Conservation (phyloP, 2,888 invertebrate genomes). For the Leucozona laternaria region DNA sequence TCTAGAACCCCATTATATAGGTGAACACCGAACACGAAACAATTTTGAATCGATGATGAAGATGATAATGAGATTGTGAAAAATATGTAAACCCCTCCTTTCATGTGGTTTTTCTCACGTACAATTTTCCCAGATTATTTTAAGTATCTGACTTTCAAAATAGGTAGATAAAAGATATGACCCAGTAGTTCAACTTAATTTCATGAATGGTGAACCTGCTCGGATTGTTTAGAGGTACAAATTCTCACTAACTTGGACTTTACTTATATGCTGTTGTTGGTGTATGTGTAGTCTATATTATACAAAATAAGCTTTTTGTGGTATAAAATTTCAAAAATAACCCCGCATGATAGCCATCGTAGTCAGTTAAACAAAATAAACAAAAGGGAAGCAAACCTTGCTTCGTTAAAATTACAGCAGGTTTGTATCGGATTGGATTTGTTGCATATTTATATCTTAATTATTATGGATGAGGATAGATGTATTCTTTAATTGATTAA, state of each 20-base stretch:
- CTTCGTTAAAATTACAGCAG: background rate
- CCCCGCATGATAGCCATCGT: constrained; percentile 45
- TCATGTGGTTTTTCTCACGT: constrained; percentile 50
- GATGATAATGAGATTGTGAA: constrained; percentile 63
- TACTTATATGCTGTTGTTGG: background rate
- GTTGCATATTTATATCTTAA: background rate
- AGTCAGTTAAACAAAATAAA: constrained; percentile 12
- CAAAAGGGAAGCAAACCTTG: background rate
- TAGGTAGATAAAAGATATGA: constrained; percentile 37
- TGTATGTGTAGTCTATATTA: background rate
- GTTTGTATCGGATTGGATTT: background rate
- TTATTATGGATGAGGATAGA: background rate
- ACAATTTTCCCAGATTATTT: constrained; percentile 38
- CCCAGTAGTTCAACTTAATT: constrained; percentile 29
- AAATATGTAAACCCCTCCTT: constrained; percentile 39
- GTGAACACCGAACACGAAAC: background rate
- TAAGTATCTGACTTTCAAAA: constrained; percentile 21
- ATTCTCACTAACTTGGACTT: background rate
- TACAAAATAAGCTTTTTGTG: constrained; percentile 9
- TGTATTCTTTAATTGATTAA: background rate
- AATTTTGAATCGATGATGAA: constrained; percentile 51
- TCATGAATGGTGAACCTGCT: constrained; percentile 6
- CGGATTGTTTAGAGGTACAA: background rate
- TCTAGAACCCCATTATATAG: constrained; percentile 1
- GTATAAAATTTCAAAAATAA: constrained; percentile 15